Evolutionary conservation across 2,888 invertebrate species (phyloP).

Genomic region (Cenopis cana): DNA sequence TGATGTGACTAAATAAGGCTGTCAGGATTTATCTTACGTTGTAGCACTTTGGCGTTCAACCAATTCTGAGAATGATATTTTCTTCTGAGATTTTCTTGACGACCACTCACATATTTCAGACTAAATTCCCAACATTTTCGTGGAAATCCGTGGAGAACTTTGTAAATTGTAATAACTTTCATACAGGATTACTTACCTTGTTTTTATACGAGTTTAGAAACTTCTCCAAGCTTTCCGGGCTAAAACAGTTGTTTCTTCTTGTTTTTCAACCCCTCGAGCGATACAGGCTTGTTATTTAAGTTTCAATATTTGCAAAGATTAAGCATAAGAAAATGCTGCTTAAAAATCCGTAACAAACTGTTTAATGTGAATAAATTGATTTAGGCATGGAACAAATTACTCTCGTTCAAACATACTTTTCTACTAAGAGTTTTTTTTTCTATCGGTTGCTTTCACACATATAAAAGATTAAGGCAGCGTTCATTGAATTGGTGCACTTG

Average conservation of each 20-base stretch:
- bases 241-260: conserved; percentile 28
- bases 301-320: conserved; percentile 6
- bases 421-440: conserved; percentile 3
- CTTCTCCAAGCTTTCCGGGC: conserved; percentile 9
- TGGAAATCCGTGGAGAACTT: neutral
- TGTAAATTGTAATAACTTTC: conserved; percentile 9
- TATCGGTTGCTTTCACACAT: no score
- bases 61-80: no score
- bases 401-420: neutral
- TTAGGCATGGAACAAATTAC: no score
- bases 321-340: conserved; percentile 1
- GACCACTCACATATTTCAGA: neutral
- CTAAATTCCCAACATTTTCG: neutral
- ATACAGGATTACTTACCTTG: conserved; percentile 20
- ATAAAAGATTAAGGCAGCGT: no score
- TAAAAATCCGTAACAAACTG: no score
- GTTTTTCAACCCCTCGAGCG: conserved; percentile 25
- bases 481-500: no score
- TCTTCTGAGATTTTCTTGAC: neutral
- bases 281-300: conserved; percentile 23
- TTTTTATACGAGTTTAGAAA: conserved; percentile 28
- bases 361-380: no score
- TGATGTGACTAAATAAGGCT: neutral
- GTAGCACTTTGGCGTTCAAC: no score
- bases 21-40: no score